A percentile compares a stretch with the other conserved stretches of the same genome.
Conservation (phyloP, 2,113 vertebrate genomes). For the Larimichthys polyactis region DNA sequence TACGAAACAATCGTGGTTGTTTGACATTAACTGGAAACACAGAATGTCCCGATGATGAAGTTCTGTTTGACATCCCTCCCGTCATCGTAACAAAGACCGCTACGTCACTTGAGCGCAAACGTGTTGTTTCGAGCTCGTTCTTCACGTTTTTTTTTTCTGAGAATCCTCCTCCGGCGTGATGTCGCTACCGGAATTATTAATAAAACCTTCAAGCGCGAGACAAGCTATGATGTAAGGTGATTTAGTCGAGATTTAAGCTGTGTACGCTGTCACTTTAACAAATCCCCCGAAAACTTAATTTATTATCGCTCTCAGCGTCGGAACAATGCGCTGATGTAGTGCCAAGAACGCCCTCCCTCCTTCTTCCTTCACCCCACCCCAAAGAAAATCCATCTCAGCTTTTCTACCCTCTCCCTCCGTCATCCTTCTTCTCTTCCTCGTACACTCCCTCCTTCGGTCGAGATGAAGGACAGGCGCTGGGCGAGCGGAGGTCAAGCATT, state of each 20-base stretch:
- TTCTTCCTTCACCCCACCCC: no score
- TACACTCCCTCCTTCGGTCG: conserved; percentile 35
- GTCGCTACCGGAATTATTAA: background rate
- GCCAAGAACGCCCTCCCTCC: background rate
- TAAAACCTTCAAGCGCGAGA: background rate
- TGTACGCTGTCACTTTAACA: background rate
- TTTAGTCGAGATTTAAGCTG: background rate
- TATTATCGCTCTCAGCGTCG: background rate
- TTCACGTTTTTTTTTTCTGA: no score
- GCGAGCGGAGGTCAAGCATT: conserved; percentile 87
- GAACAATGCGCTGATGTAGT: conserved; percentile 31
- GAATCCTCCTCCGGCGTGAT: background rate
- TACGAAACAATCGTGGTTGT: no score
- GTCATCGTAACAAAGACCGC: no score
- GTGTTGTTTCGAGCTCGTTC: no score
- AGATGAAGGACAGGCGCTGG: conserved; percentile 83
- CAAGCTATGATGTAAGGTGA: background rate
- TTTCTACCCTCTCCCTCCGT: conserved; percentile 1
- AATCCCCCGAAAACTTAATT: background rate
- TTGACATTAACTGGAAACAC: no score
- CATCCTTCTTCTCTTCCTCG: background rate
- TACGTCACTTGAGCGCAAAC: no score
- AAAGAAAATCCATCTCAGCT: conserved; percentile 15
- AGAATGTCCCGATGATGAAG: no score
- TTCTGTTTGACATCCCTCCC: no score